phyloP scores from a whole-genome alignment of 1,140 invertebrate species.

The Lineus longissimus region DNA sequence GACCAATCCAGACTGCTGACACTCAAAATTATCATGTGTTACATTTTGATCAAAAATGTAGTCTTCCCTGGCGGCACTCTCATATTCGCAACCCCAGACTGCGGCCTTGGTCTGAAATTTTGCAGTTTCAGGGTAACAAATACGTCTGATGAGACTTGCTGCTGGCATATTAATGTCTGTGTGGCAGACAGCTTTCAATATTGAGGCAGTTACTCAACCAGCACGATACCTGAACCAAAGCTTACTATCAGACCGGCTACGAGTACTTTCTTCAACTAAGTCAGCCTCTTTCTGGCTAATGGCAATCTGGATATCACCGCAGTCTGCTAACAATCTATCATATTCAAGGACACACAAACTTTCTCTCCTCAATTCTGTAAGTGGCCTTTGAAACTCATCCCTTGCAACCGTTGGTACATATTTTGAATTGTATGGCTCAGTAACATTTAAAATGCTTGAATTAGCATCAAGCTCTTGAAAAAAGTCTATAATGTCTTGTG shows the following conservation, averaged over 20 bases:
- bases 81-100: conserved; percentile 2
- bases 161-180: not conserved
- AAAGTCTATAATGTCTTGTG: no score
- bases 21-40: not conserved
- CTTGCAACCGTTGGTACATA: not conserved
- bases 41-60: not conserved
- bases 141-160: not conserved
- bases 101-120: not conserved
- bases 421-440: not conserved
- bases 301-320: not conserved
- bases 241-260: not conserved
- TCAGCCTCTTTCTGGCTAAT: not conserved
- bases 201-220: conserved; percentile 1
- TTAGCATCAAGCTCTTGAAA: no score
- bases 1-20: not conserved
- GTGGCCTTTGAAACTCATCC: not conserved
- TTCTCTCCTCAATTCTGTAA: not conserved
- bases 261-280: not conserved
- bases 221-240: not conserved
- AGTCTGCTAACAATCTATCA: conserved; percentile 1
- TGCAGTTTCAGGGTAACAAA: not conserved
- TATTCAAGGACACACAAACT: not conserved
- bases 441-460: no score
- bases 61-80: not conserved
- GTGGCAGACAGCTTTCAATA: not conserved